Evolutionary conservation across 2,113 vertebrate species (phyloP).

Genomic region (Pseudopodoces humilis): DNA sequence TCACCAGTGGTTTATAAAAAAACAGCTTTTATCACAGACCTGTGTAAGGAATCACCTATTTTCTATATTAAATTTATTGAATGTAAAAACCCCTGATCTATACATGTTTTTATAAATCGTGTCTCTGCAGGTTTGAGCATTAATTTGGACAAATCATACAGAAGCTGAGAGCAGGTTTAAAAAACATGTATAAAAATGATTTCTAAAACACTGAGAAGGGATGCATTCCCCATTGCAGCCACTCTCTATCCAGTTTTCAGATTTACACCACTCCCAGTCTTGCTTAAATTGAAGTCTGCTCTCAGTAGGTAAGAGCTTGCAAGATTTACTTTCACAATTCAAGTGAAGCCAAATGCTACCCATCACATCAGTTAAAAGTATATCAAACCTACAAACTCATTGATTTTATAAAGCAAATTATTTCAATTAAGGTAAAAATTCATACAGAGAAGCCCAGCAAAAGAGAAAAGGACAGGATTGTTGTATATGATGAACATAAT

Average conservation of each 20-base stretch:
- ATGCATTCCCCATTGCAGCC: background rate
- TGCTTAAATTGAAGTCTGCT: background rate
- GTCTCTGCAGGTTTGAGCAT: background rate
- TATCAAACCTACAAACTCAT: background rate
- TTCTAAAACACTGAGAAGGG: background rate
- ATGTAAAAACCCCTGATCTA: background rate
- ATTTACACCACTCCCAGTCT: background rate
- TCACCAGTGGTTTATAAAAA: background rate
- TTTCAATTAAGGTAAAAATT: background rate
- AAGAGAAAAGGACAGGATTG: background rate
- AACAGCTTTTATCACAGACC: background rate
- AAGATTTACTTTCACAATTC: background rate
- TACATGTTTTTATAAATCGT: rapidly evolving
- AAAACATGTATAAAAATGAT: background rate
- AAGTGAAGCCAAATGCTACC: background rate
- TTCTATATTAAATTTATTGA: background rate
- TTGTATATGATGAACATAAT: rapidly evolving
- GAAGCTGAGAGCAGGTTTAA: background rate
- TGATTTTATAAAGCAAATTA: background rate
- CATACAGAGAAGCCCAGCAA: background rate
- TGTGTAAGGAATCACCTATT: background rate
- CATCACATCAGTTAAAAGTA: background rate
- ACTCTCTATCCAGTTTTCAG: background rate
- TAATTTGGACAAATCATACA: background rate
- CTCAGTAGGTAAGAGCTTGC: background rate